Conservation (phyloP, 2,797 vertebrate species). For the Falco concolor region DNA sequence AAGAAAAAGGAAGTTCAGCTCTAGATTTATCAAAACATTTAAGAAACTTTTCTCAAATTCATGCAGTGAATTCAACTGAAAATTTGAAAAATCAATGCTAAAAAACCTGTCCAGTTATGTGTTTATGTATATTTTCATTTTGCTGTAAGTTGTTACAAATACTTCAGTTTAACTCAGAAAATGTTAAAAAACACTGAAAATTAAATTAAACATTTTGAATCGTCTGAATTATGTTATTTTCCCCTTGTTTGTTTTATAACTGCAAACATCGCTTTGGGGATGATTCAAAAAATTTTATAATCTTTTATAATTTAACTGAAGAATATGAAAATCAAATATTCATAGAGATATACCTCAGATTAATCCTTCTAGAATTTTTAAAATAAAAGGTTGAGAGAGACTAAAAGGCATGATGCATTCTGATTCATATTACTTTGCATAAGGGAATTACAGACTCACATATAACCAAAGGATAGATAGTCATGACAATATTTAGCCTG, state of each 20-base stretch:
- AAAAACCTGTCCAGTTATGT: not conserved
- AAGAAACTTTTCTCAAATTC: not conserved
- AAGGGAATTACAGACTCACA: not conserved
- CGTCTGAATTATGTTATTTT: not conserved
- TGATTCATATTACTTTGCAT: not conserved
- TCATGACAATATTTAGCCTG: not conserved
- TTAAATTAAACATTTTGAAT: not conserved
- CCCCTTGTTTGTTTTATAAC: not conserved
- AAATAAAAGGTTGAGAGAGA: not conserved
- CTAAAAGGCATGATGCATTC: not conserved
- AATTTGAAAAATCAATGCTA: not conserved
- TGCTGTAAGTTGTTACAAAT: not conserved
- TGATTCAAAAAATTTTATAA: not conserved
- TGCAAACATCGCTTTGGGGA: not conserved
- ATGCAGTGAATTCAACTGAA: not conserved
- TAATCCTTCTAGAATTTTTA: not conserved
- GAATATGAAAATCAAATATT: not conserved
- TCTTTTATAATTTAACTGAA: not conserved
- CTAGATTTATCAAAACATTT: not conserved
- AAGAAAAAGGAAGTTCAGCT: not conserved
- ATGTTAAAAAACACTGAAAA: not conserved
- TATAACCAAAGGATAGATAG: not conserved
- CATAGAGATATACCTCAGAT: not conserved
- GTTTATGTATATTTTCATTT: not conserved
- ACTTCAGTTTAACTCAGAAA: not conserved